Percentiles rank a stretch among this genome's conserved stretches.
Evolutionary conservation across 2,113 vertebrate genomes (phyloP).

Genomic region (Pluvianellus socialis): DNA sequence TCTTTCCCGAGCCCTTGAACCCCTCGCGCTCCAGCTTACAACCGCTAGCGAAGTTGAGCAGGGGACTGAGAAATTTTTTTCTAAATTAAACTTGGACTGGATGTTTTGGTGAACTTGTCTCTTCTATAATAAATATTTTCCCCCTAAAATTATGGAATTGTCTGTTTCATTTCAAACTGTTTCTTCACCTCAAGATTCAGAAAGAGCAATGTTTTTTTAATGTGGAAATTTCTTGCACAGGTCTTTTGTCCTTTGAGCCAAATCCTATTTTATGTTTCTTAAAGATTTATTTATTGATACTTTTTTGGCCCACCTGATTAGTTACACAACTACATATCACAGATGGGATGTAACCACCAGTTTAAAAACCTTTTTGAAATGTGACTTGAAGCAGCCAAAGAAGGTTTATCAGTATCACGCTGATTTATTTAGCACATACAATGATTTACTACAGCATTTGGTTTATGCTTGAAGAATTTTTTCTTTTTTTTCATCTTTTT

Average conservation of each 20-base stretch:
- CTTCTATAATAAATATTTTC: constrained; percentile 73
- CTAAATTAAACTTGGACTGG: constrained; percentile 47
- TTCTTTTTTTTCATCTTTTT: not conserved
- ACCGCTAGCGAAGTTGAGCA: not conserved
- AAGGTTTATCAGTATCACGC: constrained; percentile 39
- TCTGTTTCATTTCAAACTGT: constrained; percentile 76
- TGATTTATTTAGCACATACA: constrained; percentile 47
- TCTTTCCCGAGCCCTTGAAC: not conserved
- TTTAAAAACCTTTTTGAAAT: constrained; percentile 41
- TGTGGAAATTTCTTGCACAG: constrained; percentile 78
- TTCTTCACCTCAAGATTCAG: constrained; percentile 47
- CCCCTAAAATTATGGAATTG: constrained; percentile 72
- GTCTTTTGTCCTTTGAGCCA: constrained; percentile 64
- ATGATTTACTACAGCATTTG: constrained; percentile 39
- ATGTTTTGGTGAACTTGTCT: constrained; percentile 75
- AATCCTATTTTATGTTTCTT: constrained; percentile 64
- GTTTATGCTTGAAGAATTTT: not conserved
- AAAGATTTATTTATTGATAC: constrained; percentile 74
- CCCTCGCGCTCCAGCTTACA: not conserved
- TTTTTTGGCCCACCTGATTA: constrained; percentile 67
- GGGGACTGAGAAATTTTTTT: not conserved
- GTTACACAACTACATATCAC: constrained; percentile 65
- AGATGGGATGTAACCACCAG: constrained; percentile 19
- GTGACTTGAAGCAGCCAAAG: not conserved
- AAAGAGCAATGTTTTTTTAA: constrained; percentile 76